Evolutionary conservation across 2,797 vertebrate genomes (phyloP).

Genomic region (Limosa lapponica): DNA sequence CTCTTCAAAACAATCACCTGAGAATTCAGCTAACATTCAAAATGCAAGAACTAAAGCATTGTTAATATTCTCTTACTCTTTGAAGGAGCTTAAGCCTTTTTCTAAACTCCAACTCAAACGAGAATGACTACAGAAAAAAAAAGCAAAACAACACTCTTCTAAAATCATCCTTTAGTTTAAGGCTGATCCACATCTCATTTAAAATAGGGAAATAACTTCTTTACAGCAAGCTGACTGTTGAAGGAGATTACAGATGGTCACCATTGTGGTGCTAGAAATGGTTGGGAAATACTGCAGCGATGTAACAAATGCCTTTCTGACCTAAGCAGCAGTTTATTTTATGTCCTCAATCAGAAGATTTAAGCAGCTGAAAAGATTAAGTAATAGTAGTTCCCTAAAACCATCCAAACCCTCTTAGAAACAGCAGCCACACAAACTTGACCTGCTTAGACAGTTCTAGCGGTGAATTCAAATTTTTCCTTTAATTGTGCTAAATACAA

Average conservation of each 20-base stretch:
- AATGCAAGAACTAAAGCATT: not conserved
- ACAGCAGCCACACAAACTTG: not conserved
- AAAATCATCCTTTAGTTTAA: not conserved
- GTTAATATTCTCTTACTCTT: not conserved
- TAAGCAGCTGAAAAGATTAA: not conserved
- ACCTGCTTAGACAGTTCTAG: not conserved
- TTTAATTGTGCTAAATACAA: not conserved
- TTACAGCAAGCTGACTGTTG: not conserved
- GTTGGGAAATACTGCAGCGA: not conserved
- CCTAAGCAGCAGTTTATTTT: not conserved
- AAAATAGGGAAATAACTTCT: not conserved
- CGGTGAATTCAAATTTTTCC: not conserved
- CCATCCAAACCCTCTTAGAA: not conserved
- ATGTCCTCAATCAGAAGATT: not conserved
- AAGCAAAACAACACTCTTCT: not conserved
- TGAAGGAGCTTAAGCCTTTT: not conserved
- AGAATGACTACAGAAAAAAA: not conserved
- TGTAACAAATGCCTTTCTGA: not conserved
- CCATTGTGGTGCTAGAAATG: not conserved
- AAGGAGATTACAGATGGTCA: not conserved
- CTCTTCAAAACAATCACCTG: not conserved
- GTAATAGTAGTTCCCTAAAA: not conserved
- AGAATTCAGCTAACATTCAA: not conserved
- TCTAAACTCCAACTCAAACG: not conserved
- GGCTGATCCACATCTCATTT: not conserved